A percentile compares a stretch with the other conserved stretches of the same genome.
These are phyloP conservation scores for Spodoptera littoralis DNA, from an alignment of 2,888 invertebrate species.

Conservation along the genomic window DNA sequence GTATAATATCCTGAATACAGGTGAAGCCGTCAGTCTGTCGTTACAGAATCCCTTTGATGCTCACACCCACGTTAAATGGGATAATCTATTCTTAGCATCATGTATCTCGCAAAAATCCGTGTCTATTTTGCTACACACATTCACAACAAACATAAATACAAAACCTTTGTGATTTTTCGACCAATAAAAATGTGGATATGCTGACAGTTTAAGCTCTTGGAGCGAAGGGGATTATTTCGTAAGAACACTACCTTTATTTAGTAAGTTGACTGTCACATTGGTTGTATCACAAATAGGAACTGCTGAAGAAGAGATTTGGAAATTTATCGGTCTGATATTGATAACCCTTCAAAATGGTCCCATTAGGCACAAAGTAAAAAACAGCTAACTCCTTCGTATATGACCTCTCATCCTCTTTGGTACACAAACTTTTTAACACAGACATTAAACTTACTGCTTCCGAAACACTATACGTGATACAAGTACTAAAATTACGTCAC, in stretches of 20 bases:
- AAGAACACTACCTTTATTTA: no score
- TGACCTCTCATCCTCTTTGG: background rate
- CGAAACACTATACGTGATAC: slow-evolving; percentile 30
- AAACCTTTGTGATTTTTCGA: background rate
- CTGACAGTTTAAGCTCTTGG: background rate
- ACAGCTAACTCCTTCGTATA: no score
- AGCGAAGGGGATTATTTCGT: no score
- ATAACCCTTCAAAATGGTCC: no score
- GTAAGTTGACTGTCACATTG: no score
- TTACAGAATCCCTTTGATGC: slow-evolving; percentile 7
- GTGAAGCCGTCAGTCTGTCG: slow-evolving; percentile 3
- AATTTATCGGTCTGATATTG: no score
- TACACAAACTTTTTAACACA: slow-evolving; percentile 12
- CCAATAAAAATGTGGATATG: slow-evolving; percentile 6
- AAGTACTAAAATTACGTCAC: slow-evolving; percentile 34
- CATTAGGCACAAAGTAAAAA: no score
- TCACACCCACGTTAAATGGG: slow-evolving; percentile 1
- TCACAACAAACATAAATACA: background rate
- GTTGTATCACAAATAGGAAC: no score
- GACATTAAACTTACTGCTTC: slow-evolving; percentile 21
- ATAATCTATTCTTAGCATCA: slow-evolving; percentile 17
- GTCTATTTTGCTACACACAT: slow-evolving; percentile 7
- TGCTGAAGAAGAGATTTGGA: no score
- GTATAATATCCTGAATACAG: background rate
- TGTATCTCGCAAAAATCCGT: slow-evolving; percentile 9